Evolutionary conservation across 2,888 invertebrate genomes (phyloP), one percentile per base, ranked within the genome.

Genomic region (Eubasilissa splendida): DNA sequence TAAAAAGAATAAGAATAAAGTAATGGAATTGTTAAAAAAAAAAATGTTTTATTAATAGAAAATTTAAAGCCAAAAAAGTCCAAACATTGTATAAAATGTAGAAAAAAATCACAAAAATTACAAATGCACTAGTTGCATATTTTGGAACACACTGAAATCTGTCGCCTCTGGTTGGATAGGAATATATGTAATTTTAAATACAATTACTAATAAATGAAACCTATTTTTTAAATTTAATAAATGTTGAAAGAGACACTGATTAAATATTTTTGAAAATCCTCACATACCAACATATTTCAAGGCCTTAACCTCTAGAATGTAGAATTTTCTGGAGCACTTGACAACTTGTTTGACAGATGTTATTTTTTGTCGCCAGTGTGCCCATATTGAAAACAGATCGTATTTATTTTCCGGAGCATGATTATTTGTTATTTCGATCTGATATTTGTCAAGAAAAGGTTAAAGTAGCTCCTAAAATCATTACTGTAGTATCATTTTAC

Each of bases 261-360:
- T 7, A 54, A 71, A 31, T 54, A 31, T 71, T 71, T 2, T 50
- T 8, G 33, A 9, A 68, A 52, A 68, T 68, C 68, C 2, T 14
- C 54, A 71, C 71, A 11, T 71, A 71, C 71, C 71, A 71, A 54
- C 71, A 71, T 71, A 71, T 54, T 71, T 31, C 54, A 71, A 54
- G 31, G 54, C 9, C 54, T 12, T 54, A 71, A 54, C 53, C 54
- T 71, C 4, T 58, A 58, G 4, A 58, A 54, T 53, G 10, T 54
- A 22, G 54, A 54, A 54, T 14, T 22, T 14, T 22, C 54, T 54
- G 22, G 71, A 22, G 22, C 53, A 54, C 14, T 58, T n/a, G 71
- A 53, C 54, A 33, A 14, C 52, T 52, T 50, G 33, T 42, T 42
- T 58, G 58, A 58, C 58, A 58, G 58, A 58, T 58, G 58, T n/a